These are phyloP conservation scores for Lucinisca nassula DNA, from an alignment of 2,888 invertebrate genomes.

Conservation along the genomic window DNA sequence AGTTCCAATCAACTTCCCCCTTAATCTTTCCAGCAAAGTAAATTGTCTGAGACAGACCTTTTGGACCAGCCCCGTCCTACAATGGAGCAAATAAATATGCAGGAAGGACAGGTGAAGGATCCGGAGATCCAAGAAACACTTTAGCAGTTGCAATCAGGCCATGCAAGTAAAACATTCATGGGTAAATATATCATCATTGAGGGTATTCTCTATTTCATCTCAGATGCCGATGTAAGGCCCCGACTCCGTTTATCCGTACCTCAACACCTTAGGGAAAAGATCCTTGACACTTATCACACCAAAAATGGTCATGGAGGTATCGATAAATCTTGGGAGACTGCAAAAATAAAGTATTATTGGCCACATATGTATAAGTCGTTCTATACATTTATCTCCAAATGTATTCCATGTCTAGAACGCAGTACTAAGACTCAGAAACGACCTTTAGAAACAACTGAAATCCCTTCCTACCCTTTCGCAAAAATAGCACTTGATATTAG, in stretches of 20 bases:
- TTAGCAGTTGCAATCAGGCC: not conserved
- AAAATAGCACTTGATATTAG: not conserved
- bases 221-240: not conserved
- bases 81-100: not conserved
- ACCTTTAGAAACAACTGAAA: not conserved
- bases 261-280: not conserved
- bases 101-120: not conserved
- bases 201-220: not conserved
- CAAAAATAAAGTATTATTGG: conserved; percentile 1
- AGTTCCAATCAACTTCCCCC: not conserved
- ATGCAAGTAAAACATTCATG: not conserved
- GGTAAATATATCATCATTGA: not conserved
- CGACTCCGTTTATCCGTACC: not conserved
- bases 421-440: not conserved
- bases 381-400: not conserved
- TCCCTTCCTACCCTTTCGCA: not conserved
- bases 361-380: not conserved
- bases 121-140: not conserved
- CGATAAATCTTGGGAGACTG: not conserved
- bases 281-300: not conserved
- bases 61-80: not conserved
- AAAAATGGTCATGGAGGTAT: not conserved
- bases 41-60: not conserved
- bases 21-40: not conserved
- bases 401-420: not conserved